Base-by-base conservation (phyloP, 2,888 invertebrate genomes). In the Zootermopsis nevadensis region DNA sequence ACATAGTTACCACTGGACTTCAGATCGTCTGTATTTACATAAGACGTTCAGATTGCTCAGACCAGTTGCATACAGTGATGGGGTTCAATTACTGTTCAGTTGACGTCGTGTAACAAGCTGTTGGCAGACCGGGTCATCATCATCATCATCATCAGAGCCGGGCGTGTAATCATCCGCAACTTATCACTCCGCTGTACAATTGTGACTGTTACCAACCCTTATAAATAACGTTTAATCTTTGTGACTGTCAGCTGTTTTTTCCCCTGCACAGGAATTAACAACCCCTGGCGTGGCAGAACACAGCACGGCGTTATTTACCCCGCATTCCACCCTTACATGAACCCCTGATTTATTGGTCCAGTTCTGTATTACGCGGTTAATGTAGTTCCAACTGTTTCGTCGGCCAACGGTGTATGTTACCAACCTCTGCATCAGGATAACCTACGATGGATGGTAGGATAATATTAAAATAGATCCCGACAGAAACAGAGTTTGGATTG, bases 181-280 rank as follows among this genome's bases (percentile, higher is more conserved):
- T 79, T 79, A 79, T 79, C 79, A 79, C 31, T 74, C 38, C 1
- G 31, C 27, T n/a, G 72, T 60, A 27, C 38, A 38, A 79, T 35
- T 24, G 79, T n/a, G 15, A 77, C 60, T 6, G 19, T n/a, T n/a
- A n/a, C n/a, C n/a, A n/a, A n/a, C 66, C 79, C n/a, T 79, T 66
- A 79, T 79, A 79, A 79, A 79, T 79, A 35, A 79, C 79, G 48
- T 66, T 55, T 79, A 79, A 79, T 79, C 79, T 79, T 66, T 79
- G 60, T 66, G 66, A 53, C 19, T 60, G 79, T 79, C 79, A 79
- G 60, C 79, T 79, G 38, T 38, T 35, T 35, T 60, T 79, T 79
- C 66, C 35, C 55, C 55, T 55, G 55, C 77, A 77, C 38, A 60
- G 33, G 79, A 66, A 60, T 79, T 79, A 79, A n/a, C n/a, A n/a